Base-by-base conservation (phyloP, 2,888 invertebrate genomes). In the Mythimna ferrago region DNA sequence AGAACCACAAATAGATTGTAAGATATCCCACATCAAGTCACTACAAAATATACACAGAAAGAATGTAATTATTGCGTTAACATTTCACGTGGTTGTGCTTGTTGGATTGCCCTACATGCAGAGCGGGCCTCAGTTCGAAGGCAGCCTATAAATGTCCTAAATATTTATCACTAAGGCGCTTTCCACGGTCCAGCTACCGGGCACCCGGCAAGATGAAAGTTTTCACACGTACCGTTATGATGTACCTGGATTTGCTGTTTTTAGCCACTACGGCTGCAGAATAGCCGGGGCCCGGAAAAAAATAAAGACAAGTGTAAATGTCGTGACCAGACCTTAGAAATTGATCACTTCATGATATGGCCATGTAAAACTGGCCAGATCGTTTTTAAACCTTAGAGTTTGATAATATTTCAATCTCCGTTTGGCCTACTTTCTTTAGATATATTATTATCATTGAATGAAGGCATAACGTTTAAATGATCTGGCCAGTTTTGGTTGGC, bases 121-220 rank as follows among this genome's bases (percentile, higher is more conserved):
- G 14, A 21, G 35, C 19, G 19, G 14, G 48, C 19, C 58, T 6
- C 21, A 53, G 35, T 41, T 32, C 32, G 10, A 19, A 53, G 41
- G 62, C 53, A 54, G 41, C 35, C 44, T 35, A 6, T 6, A 19
- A 32, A 44, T 44, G 2, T 14, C 21, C 19, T 54, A 44, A 61
- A 53, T 74, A 54, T 54, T 53, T 32, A 61, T 54, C 26, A 26
- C 26, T 56, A 56, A 26, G 56, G 21, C 26, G 26, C 56, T 56
- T 56, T 56, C 14, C 56, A 56, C 56, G 14, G 2, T 26, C 26
- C 26, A 9, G 26, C 2, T 6, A n/a, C 11, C 38, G n/a, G 7
- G 14, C 32, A 21, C 9, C 21, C 19, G 61, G 19, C 16, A 38
- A 68, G 35, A 70, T 48, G 19, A 19, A 56, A 35, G 51, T 2